phyloP scores from a whole-genome alignment of 2,797 vertebrate species.

The Rhinella marina region DNA sequence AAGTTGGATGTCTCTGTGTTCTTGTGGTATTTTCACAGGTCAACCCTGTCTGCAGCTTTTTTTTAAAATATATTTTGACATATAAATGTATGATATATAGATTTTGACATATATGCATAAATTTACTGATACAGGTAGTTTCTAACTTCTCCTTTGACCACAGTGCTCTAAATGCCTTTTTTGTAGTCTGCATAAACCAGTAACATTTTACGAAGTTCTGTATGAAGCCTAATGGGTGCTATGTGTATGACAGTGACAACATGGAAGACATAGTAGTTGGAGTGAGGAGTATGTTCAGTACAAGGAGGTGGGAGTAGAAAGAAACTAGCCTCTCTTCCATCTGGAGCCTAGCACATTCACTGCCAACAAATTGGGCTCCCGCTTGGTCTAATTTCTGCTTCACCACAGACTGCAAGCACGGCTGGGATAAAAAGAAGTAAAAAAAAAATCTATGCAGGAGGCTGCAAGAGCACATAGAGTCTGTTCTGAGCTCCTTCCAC shows the following conservation, averaged over 20 bases:
- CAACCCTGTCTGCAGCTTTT: not conserved
- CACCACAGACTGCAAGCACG: conserved; percentile 79
- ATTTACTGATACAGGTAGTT: not conserved
- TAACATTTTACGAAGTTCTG: conserved; percentile 20
- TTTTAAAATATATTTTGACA: not conserved
- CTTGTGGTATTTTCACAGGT: not conserved
- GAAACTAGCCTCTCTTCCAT: conserved; percentile 75
- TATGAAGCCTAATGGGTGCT: conserved; percentile 18
- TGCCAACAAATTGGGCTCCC: conserved; percentile 86
- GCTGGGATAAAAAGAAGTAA: conserved; percentile 82
- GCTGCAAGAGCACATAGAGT: conserved; percentile 84
- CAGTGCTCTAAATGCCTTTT: not conserved
- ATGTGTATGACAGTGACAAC: not conserved
- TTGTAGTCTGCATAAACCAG: not conserved
- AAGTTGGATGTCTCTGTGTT: not conserved
- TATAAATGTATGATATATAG: not conserved
- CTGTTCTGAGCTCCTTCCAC: conserved; percentile 88
- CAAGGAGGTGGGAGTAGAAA: conserved; percentile 48
- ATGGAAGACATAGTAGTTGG: conserved; percentile 27
- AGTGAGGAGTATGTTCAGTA: conserved; percentile 37
- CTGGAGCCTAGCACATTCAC: conserved; percentile 66
- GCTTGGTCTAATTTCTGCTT: conserved; percentile 89
- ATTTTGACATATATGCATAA: not conserved
- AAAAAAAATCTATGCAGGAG: conserved; percentile 88
- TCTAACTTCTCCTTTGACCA: not conserved